Conservation (phyloP, 2,113 vertebrate genomes). For the Tichodroma muraria region DNA sequence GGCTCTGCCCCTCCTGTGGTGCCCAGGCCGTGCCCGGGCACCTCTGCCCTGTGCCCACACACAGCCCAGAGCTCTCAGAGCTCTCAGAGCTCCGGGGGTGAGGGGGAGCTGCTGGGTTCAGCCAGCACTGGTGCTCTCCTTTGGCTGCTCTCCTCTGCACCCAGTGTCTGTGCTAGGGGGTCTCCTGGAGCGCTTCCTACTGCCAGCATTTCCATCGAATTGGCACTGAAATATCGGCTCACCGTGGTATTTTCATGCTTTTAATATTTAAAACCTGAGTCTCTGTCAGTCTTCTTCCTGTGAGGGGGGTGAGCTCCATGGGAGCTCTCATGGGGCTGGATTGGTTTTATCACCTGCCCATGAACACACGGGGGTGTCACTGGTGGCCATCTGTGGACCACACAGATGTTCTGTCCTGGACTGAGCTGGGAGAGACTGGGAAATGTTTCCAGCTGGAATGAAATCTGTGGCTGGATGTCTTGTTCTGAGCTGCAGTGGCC, state of each 20-base stretch:
- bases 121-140: fast-evolving
- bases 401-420: not conserved
- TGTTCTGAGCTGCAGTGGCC: not conserved
- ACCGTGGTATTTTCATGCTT: not conserved
- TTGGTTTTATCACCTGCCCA: not conserved
- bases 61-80: not conserved
- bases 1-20: not conserved
- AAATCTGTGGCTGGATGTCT: not conserved
- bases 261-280: not conserved
- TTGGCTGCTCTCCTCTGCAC: not conserved
- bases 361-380: not conserved
- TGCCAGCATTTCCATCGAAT: not conserved
- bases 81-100: fast-evolving
- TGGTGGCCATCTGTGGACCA: not conserved
- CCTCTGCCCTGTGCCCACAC: not conserved
- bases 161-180: fast-evolving
- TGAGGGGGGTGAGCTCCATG: not conserved
- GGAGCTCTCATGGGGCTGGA: not conserved
- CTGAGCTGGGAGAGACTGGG: not conserved
- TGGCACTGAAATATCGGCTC: not conserved
- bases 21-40: not conserved
- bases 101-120: not conserved
- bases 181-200: not conserved
- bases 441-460: fast-evolving
- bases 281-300: not conserved